Evolutionary conservation across 1,140 invertebrate genomes (phyloP), one percentile per base, ranked within the genome.

Genomic region (Dendroctonus ponderosae): DNA sequence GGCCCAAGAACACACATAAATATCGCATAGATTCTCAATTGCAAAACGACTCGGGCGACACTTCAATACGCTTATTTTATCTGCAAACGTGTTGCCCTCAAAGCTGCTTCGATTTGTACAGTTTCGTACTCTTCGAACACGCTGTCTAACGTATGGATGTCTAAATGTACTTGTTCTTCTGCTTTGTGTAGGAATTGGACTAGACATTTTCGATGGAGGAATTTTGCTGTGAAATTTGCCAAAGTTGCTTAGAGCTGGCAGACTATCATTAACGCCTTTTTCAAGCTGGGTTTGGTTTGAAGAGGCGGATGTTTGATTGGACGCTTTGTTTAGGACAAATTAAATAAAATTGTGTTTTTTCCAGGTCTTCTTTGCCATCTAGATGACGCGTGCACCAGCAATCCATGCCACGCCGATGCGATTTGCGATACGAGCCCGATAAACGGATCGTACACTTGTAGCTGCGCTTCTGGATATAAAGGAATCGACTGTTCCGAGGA

Each of bases 391-490:
- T 99, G 96, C 78, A 92, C 92, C 0, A 94, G 92, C n/a, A 96
- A 94, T 81, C 96, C 96, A 0, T 99, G 96, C 77, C 93, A 96
- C 72, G 87, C 89, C 0, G 93, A 93, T 67, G 93, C 96, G 6
- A 92, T 92, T 69, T 98, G 96, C 75, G 93, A 97, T 77, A 98
- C 96, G 0, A 96, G 92, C 70, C 95, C 95, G 7, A 94, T 97
- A 69, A 94, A 96, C 74, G 94, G 96, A 0, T 93, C 92, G 5
- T 96, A 93, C 78, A 89, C 94, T 8, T 98, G 96, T 78, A 93
- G 91, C 7, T 98, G 96, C 76, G 91, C 93, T 14, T 88, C 87
- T 3, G 94, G 94, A 5, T 96, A 92, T 80, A 94, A 93, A 78
- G 94, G 94, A 6, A 80, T 90, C 7, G 88, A 95, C 76, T 99